Evolutionary conservation across 2,888 invertebrate genomes (phyloP), one percentile per base, ranked within the genome.

Genomic region (Phaonia tiefii): DNA sequence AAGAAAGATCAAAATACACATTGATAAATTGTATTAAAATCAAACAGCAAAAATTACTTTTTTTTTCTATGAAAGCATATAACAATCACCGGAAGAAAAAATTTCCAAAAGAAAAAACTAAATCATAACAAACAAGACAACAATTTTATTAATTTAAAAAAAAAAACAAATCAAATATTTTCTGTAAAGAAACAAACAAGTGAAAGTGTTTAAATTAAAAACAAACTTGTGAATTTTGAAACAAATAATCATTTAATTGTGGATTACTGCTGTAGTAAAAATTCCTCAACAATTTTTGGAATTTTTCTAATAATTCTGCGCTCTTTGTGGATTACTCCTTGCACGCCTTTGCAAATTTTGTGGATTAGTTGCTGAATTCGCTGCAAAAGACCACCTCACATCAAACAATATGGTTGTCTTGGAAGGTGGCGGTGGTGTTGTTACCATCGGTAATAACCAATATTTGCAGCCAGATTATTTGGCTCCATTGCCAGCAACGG

Each of bases 401-500:
- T 58, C 70, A n/a, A 73, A 73, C 83, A 84, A 85, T 79, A 97
- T 97, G 97, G 96, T 96, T 93, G 96, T 97, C 91, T 93, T 97
- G 92, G 96, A 97, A 94, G 95, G 96, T 92, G 95, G 96, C 92
- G 95, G 95, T 92, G 95, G 95, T 93, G 95, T 97, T 94, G 94
- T 96, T 92, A 94, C 96, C 89, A 94, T 95, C 87, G 95, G 96
- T 91, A 96, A 95, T 88, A 97, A 97, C 92, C 98, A 98, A 92
- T 98, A 98, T 92, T 92, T 98, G 86, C 96, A 97, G 91, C 98
- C 98, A 92, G 98, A 98, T 93, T 98, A 98, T 92, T 93, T 98
- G 89, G 96, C 97, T 86, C 98, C 98, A 86, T 93, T 98, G 90
- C 96, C 98, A 84, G 96, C 97, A 83, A 96, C 97, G 95, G 98